These are phyloP conservation scores for Equus przewalskii DNA, from an alignment of 2,113 vertebrate genomes.

Conservation along the genomic window DNA sequence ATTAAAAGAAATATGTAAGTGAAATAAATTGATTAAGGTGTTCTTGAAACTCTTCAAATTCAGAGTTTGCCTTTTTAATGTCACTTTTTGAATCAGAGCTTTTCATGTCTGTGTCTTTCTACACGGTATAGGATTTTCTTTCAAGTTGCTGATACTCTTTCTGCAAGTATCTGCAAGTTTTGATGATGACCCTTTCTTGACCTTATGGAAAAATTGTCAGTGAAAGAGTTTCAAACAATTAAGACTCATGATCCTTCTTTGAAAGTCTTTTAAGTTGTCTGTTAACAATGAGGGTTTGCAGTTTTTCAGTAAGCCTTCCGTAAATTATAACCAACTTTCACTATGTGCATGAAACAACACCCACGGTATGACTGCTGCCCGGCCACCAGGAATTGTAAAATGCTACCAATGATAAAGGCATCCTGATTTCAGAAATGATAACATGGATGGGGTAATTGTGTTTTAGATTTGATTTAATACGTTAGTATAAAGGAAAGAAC, in stretches of 20 bases:
- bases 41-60: neutral
- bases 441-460: neutral
- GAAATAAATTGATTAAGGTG: neutral
- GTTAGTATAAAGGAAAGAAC: neutral
- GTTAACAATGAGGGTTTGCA: neutral
- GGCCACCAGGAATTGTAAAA: neutral
- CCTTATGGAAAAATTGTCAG: neutral
- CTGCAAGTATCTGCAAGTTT: neutral
- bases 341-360: neutral
- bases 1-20: neutral
- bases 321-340: neutral
- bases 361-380: neutral
- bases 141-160: neutral
- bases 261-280: neutral
- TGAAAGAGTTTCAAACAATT: slow-evolving; percentile 26
- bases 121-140: neutral
- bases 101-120: slow-evolving; percentile 27
- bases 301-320: neutral
- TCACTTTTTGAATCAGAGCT: neutral
- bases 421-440: neutral
- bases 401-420: neutral
- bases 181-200: neutral
- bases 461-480: neutral
- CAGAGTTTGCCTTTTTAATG: neutral
- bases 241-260: neutral